Evolutionary conservation across 2,888 invertebrate genomes (phyloP).

Genomic region (Chrysolina oricalcia): DNA sequence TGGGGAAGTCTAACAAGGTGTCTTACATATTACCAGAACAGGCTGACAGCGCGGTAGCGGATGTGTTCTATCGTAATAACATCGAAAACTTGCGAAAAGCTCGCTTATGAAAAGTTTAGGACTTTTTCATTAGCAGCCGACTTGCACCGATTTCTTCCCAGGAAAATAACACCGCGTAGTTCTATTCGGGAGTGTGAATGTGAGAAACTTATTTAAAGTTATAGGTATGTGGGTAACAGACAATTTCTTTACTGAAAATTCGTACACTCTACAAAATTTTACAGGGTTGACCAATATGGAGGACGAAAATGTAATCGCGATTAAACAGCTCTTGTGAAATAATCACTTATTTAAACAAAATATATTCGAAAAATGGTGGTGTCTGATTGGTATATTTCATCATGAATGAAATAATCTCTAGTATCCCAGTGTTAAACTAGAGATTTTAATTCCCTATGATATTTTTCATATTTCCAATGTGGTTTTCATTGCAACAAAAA

Average conservation of each 20-base stretch:
- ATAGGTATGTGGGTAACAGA: neutral
- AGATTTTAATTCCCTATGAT: no score
- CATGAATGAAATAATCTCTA: no score
- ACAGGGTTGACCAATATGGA: no score
- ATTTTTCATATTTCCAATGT: neutral
- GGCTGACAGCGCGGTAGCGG: slow-evolving; percentile 56
- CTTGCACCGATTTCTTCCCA: neutral
- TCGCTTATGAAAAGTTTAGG: slow-evolving; percentile 43
- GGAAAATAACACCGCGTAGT: neutral
- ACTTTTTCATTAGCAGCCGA: slow-evolving; percentile 22
- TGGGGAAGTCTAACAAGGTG: slow-evolving; percentile 61
- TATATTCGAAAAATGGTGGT: no score
- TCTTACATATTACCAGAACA: slow-evolving; percentile 61
- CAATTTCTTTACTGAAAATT: no score
- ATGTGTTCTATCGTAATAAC: slow-evolving; percentile 61
- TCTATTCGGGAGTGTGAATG: neutral
- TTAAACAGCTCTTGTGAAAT: no score
- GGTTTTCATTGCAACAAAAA: neutral
- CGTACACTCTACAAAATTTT: no score
- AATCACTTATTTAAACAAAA: no score
- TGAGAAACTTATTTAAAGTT: neutral
- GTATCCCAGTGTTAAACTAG: no score
- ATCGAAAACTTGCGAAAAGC: slow-evolving; percentile 50
- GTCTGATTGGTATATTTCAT: no score
- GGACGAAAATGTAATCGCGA: no score